phyloP scores from a whole-genome alignment of 2,888 invertebrate genomes.

The Parnassius mnemosyne region DNA sequence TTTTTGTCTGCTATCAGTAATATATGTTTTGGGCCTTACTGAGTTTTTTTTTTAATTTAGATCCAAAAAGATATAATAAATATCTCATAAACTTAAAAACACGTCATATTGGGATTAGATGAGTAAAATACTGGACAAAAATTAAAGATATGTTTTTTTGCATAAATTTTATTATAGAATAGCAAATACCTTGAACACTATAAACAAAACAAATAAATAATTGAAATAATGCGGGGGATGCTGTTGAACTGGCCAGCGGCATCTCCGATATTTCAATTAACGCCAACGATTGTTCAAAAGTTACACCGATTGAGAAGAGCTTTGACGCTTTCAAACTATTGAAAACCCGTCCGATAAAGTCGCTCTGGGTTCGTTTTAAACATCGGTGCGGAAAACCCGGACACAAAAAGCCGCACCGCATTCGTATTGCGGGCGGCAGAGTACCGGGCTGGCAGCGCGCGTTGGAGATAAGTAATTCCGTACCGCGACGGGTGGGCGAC shows the following conservation, averaged over 20 bases:
- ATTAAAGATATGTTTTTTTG: too few species aligned
- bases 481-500: constrained; percentile 44
- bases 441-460: constrained; percentile 64
- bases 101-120: too few species aligned
- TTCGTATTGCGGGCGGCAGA: constrained; percentile 73
- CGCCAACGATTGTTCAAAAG: constrained; percentile 12
- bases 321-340: constrained; percentile 18
- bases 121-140: too few species aligned
- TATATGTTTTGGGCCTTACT: too few species aligned
- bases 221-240: not conserved
- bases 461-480: constrained; percentile 69
- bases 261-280: constrained; percentile 16
- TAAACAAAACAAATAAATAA: too few species aligned
- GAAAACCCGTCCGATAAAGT: constrained; percentile 21
- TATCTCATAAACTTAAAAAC: too few species aligned
- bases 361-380: constrained; percentile 15
- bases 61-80: too few species aligned
- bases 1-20: too few species aligned
- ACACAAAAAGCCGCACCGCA: constrained; percentile 54
- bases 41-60: too few species aligned
- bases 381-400: constrained; percentile 35
- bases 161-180: too few species aligned
- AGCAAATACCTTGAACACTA: too few species aligned
- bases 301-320: constrained; percentile 12
- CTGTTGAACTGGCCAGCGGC: not conserved